Conservation (phyloP, 2,113 vertebrate species). For the Corythornis vintsioides region DNA sequence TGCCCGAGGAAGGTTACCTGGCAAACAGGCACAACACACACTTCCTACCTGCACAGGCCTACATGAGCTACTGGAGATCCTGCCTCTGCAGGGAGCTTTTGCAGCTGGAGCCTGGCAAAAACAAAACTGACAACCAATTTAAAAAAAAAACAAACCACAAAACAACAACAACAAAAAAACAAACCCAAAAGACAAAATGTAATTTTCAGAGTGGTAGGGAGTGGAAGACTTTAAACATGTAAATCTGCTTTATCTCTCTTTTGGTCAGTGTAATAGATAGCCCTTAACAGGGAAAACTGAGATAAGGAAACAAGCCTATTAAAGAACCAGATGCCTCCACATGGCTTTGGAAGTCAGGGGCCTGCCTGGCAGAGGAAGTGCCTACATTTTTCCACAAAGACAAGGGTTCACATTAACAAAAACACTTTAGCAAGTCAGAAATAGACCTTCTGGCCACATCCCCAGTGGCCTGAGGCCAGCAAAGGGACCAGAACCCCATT, state of each 20-base stretch:
- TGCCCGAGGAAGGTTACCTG: background rate
- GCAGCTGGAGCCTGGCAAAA: slow-evolving; percentile 5
- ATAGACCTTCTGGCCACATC: background rate
- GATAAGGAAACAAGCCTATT: background rate
- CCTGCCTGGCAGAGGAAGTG: background rate
- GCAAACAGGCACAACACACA: background rate
- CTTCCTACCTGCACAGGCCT: background rate
- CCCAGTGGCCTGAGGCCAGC: background rate
- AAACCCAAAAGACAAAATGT: background rate
- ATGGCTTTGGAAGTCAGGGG: background rate
- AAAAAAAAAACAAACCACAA: too few relatives aligned
- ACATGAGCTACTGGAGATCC: background rate
- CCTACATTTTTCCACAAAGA: background rate
- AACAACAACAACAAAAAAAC: too few relatives aligned
- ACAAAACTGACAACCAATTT: background rate
- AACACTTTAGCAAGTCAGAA: background rate
- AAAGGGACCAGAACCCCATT: background rate
- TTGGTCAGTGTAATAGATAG: background rate
- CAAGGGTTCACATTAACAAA: background rate
- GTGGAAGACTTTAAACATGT: background rate
- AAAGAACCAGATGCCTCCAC: background rate
- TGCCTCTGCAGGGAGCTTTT: background rate
- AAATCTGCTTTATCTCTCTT: slow-evolving; percentile 18
- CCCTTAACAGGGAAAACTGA: background rate
- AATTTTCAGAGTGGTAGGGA: slow-evolving; percentile 26